Base-by-base conservation (phyloP, 2,888 invertebrate genomes). In the Pseudococcus longispinus region DNA sequence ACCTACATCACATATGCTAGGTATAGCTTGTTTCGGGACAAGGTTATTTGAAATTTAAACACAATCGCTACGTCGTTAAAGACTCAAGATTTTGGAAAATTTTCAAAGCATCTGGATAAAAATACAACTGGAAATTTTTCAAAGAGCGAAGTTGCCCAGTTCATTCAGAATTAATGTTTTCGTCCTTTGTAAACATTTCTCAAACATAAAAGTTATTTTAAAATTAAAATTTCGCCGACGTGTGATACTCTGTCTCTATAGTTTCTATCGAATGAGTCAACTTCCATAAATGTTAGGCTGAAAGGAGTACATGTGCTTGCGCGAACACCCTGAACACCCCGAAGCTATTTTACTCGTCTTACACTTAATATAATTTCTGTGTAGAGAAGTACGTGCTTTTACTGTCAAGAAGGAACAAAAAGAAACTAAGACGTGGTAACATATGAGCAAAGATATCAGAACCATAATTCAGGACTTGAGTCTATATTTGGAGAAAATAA, bases 351-450 rank as follows among this genome's bases (percentile, higher is more conserved):
- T 51, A 46, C 86, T 46, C 86, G 46, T 77, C 86, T 86, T 51
- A 20, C 80, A 80, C 86, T 86, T 86, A 86, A 86, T 86, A 86
- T 86, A 86, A 86, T 86, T 86, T 86, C 86, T 86, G 86, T 86
- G 86, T 86, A 86, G 77, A 80, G 55, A 74, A 77, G 46, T 86
- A 86, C 86, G 86, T 86, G 86, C 80, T 51, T 86, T 86, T 46
- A 86, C 86, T 86, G 77, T 77, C 86, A 86, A 86, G 29, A 85
- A 85, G 74, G 77, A 20, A 85, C 86, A 20, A 86, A 86, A 77
- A 86, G 86, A 85, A 85, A 70, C 37, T 77, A 46, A 86, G 51
- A 46, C 77, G 18, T 80, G 46, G 86, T 86, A 86, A 80, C 80
- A 77, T 86, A 86, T 77, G 86, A 80, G 85, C 23, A 37, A 86